These are phyloP conservation scores for Nymphicus hollandicus DNA, from an alignment of 2,113 vertebrate species.

Conservation along the genomic window DNA sequence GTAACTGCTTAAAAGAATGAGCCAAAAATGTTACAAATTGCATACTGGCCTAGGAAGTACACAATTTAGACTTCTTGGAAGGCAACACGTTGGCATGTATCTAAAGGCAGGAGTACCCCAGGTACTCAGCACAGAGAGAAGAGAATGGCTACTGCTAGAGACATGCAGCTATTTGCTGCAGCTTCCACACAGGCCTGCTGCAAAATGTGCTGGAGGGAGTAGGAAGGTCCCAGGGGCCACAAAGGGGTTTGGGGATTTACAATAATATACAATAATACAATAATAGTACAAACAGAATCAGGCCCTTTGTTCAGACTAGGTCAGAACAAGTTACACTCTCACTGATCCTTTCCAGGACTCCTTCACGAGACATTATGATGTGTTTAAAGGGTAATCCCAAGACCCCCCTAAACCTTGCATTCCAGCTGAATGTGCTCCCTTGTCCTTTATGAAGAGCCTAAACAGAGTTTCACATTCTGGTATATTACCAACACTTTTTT, in stretches of 20 bases:
- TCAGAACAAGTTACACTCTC: not conserved
- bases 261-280: not conserved
- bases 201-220: not conserved
- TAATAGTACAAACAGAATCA: not conserved
- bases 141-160: not conserved
- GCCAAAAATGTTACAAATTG: not conserved
- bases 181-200: not conserved
- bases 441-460: not conserved
- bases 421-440: not conserved
- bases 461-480: not conserved
- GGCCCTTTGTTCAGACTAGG: not conserved
- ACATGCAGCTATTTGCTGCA: not conserved
- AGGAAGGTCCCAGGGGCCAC: not conserved
- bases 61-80: not conserved
- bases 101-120: not conserved
- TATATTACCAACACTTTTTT: not conserved
- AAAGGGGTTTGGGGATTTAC: not conserved
- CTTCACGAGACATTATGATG: not conserved
- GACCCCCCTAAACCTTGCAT: not conserved
- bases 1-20: not conserved
- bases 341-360: not conserved
- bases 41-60: not conserved
- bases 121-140: not conserved
- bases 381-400: not conserved
- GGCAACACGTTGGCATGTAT: not conserved